Evolutionary conservation across 2,888 invertebrate species (phyloP).

Genomic region (Halocaridina rubra): DNA sequence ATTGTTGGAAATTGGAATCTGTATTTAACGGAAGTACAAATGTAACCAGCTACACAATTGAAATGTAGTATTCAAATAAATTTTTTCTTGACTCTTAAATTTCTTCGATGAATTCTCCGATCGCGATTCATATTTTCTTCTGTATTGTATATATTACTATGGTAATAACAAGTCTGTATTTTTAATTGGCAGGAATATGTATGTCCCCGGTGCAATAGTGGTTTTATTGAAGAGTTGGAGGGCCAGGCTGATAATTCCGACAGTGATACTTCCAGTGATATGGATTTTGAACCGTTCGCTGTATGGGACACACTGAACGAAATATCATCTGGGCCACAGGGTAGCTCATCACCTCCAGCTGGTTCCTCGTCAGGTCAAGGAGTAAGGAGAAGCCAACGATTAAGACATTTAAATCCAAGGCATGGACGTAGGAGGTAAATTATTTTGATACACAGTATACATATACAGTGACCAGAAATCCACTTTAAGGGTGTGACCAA

Average conservation of each 20-base stretch:
- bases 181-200: conserved; percentile 55
- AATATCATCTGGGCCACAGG: background rate
- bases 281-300: conserved; percentile 47
- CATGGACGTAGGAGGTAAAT: conserved; percentile 43
- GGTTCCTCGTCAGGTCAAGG: conserved; percentile 43
- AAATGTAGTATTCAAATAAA: no score
- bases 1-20: no score
- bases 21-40: no score
- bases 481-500: no score
- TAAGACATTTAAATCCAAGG: conserved; percentile 51
- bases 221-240: conserved; percentile 60
- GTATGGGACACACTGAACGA: conserved; percentile 37
- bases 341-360: conserved; percentile 17
- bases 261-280: conserved; percentile 54
- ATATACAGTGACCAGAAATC: no score
- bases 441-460: no score
- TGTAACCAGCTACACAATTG: no score
- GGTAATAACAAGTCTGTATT: no score
- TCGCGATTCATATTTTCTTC: no score
- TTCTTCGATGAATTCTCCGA: no score
- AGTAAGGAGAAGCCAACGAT: conserved; percentile 44
- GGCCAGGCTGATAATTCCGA: conserved; percentile 19
- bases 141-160: no score
- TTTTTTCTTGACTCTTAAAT: no score
- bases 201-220: conserved; percentile 62